phyloP scores from a whole-genome alignment of 2,113 vertebrate species.

The Danio rerio region GRCz12tu NC_133178.1:19257501-19258000 shows the following conservation, averaged over 20 bases:
- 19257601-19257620: constrained; percentile 61
- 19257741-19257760: constrained; percentile 35
- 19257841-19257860: constrained; percentile 62
- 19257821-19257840: constrained; percentile 58
- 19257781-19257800: constrained; percentile 64
- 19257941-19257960: constrained; percentile 72
- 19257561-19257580: constrained; percentile 57
- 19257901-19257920: constrained; percentile 70
- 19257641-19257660: constrained; percentile 48
- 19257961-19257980: constrained; percentile 77
- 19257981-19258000: constrained; percentile 78
- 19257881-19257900: constrained; percentile 75
- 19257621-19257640: constrained; percentile 53
- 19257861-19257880: constrained; percentile 80
- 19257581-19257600: constrained; percentile 60
- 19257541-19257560: constrained; percentile 41
- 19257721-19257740: constrained; percentile 42
- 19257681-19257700: constrained; percentile 39
- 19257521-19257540: constrained; percentile 68
- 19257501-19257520: constrained; percentile 40
- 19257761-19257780: constrained; percentile 48
- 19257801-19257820: constrained; percentile 61
- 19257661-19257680: constrained; percentile 49
- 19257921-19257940: constrained; percentile 61
- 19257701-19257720: constrained; percentile 30